Evolutionary conservation across 2,888 invertebrate species (phyloP), one percentile per base, ranked within the genome.

Genomic region (Perizoma affinitatum): DNA sequence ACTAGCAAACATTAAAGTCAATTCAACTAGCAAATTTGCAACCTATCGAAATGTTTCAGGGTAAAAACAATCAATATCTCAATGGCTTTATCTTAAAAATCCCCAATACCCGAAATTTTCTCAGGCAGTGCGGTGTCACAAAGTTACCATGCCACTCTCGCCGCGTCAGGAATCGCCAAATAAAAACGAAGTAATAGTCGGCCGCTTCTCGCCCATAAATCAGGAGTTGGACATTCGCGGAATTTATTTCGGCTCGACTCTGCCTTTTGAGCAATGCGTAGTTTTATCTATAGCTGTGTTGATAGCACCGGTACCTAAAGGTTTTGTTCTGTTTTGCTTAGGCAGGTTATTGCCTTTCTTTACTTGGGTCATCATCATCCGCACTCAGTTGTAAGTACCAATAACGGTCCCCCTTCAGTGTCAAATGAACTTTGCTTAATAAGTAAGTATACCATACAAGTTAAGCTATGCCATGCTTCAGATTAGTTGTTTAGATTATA

Each of bases 131-230:
- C 78, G 77, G 75, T 73, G 68, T 72, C 73, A 84, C 85, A 87
- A 87, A 88, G 86, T 84, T 74, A 7, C 38, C 38, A 38, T 38
- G 79, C 83, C 80, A 46, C 34, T 46, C 45, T n/a, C 40, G 38
- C 53, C 48, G 77, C 79, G 70, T 71, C 69, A 71, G 70, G 72
- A 74, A 72, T 73, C 67, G 74, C 67, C 82, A 82, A 87, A 86
- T 86, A 90, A 90, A 90, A 87, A 75, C 72, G 68, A 78, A 83
- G 86, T 84, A 83, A 89, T 89, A 90, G 90, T 90, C 83, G 79
- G 82, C 73, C 67, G 72, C 72, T 80, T 80, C 84, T 84, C 84
- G 83, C 80, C 74, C 83, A 91, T 92, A 92, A 92, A 92, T 92
- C 91, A 90, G 83, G 68, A 42, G 82, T 78, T 80, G 74, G 82